Conservation (phyloP, 2,888 invertebrate genomes). For the Rhamphomyia laevipes region DNA sequence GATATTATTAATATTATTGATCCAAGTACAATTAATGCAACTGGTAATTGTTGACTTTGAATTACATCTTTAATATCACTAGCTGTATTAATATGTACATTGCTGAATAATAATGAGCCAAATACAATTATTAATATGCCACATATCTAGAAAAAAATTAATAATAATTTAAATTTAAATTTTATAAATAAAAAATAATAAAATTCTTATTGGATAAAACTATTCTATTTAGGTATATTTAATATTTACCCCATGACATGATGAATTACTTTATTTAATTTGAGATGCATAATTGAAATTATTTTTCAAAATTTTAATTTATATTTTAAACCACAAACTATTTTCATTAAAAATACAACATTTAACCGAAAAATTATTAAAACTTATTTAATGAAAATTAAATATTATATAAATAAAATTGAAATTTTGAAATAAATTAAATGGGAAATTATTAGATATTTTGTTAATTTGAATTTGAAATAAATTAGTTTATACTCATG, state of each 20-base stretch:
- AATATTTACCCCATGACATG: not conserved
- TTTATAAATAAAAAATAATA: not conserved
- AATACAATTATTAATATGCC: conserved; percentile 56
- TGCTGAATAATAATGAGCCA: conserved; percentile 41
- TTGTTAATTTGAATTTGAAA: too few relatives aligned
- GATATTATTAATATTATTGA: conserved; percentile 65
- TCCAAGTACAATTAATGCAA: conserved; percentile 55
- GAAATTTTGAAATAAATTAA: too few relatives aligned
- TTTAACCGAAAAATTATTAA: too few relatives aligned
- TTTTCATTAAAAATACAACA: too few relatives aligned
- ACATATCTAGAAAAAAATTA: conserved; percentile 45
- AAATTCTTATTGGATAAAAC: not conserved
- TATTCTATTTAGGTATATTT: too few relatives aligned
- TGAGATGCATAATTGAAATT: not conserved
- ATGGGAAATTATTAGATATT: too few relatives aligned
- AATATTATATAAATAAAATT: too few relatives aligned
- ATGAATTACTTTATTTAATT: not conserved
- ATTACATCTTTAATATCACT: conserved; percentile 38
- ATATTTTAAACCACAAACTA: too few relatives aligned
- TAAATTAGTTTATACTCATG: too few relatives aligned
- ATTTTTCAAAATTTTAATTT: too few relatives aligned
- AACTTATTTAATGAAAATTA: too few relatives aligned
- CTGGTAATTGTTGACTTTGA: conserved; percentile 45
- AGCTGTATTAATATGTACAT: conserved; percentile 40
- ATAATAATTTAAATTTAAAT: not conserved